phyloP scores from a whole-genome alignment of 2,888 invertebrate species.

The Lasius platythorax region DNA sequence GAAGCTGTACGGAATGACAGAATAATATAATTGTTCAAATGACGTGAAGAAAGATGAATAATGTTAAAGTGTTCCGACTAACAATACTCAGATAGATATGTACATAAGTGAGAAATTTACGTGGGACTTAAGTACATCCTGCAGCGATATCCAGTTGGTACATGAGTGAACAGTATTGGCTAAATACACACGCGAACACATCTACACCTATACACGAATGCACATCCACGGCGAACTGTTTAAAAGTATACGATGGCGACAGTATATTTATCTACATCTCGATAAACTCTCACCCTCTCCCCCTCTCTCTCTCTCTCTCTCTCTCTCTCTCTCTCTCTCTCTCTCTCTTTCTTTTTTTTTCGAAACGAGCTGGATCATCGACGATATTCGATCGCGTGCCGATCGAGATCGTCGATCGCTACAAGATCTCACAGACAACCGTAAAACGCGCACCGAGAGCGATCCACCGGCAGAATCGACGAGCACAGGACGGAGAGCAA shows the following conservation, averaged over 20 bases:
- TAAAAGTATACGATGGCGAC: background rate
- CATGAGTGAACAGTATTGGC: constrained; percentile 54
- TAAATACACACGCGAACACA: constrained; percentile 13
- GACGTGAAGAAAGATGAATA: constrained; percentile 61
- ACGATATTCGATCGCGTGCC: constrained; percentile 46
- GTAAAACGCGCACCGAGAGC: constrained; percentile 27
- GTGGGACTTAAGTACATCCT: constrained; percentile 70
- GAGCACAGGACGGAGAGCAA: background rate
- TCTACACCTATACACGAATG: background rate
- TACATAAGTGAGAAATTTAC: constrained; percentile 63
- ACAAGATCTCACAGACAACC: constrained; percentile 22
- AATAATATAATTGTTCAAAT: constrained; percentile 64
- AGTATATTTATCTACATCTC: background rate
- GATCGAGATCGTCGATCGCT: constrained; percentile 39
- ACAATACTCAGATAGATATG: constrained; percentile 74
- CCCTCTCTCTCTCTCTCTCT: no score
- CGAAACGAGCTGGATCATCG: background rate
- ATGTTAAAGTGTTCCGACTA: constrained; percentile 73
- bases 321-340: no score
- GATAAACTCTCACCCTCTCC: background rate
- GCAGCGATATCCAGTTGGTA: constrained; percentile 58
- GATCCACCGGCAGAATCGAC: constrained; percentile 5
- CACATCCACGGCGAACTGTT: constrained; percentile 15
- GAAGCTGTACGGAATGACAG: constrained; percentile 65
- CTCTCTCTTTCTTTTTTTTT: background rate